Conservation (phyloP, 1,140 invertebrate species). For the Globodera rostochiensis region DNA sequence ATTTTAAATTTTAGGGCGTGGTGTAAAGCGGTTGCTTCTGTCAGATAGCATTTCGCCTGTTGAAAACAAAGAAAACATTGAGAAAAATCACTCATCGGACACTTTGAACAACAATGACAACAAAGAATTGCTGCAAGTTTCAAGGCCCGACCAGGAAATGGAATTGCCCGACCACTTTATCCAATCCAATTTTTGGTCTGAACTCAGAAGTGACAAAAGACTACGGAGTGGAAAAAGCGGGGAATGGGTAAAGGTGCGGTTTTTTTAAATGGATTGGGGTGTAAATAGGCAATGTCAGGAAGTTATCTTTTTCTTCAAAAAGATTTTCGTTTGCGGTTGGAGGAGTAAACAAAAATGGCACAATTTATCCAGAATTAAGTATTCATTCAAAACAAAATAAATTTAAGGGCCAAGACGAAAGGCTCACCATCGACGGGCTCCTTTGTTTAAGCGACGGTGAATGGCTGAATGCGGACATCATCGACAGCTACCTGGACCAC, state of each 20-base stretch:
- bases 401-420: slow-evolving; percentile 23
- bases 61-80: too few relatives aligned
- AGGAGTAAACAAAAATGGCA: too few relatives aligned
- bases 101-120: too few relatives aligned
- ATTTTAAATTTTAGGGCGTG: too few relatives aligned
- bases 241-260: slow-evolving; percentile 25
- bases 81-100: too few relatives aligned
- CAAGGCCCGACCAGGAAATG: neutral
- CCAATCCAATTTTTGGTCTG: neutral
- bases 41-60: neutral
- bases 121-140: neutral
- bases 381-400: too few relatives aligned
- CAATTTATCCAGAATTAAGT: too few relatives aligned
- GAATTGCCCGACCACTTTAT: neutral
- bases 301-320: too few relatives aligned
- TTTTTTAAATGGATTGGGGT: too few relatives aligned
- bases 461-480: slow-evolving; percentile 25
- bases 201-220: neutral
- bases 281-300: too few relatives aligned
- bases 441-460: slow-evolving; percentile 18
- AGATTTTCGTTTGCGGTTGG: too few relatives aligned
- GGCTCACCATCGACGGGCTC: slow-evolving; percentile 19
- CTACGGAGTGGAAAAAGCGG: slow-evolving; percentile 13
- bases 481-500: slow-evolving; percentile 16
- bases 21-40: too few relatives aligned